Evolutionary conservation across 2,797 vertebrate genomes (phyloP).

Genomic region (Leptatherina wallacei): DNA sequence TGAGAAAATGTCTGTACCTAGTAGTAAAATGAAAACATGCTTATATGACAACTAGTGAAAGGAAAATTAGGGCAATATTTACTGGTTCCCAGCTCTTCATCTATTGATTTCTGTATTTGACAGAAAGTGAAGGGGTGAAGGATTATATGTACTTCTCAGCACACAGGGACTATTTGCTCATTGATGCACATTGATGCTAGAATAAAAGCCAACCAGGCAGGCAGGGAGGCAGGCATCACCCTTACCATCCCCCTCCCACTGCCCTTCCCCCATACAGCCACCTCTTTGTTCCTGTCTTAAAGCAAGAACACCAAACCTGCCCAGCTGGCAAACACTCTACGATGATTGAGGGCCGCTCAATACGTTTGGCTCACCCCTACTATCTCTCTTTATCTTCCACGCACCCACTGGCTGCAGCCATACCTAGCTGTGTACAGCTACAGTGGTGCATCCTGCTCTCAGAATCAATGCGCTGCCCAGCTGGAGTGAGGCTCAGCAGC

Average conservation of each 20-base stretch:
- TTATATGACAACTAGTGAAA: slow-evolving; percentile 38
- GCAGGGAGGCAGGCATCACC: slow-evolving; percentile 69
- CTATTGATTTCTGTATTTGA: slow-evolving; percentile 67
- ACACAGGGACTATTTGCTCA: slow-evolving; percentile 74
- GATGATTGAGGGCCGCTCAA: slow-evolving; percentile 63
- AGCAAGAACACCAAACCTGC: slow-evolving; percentile 69
- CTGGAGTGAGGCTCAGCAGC: slow-evolving; percentile 54
- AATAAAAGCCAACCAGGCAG: slow-evolving; percentile 76
- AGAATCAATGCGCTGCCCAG: slow-evolving; percentile 69
- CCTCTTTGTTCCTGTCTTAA: slow-evolving; percentile 78
- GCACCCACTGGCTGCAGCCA: slow-evolving; percentile 37
- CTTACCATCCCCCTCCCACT: slow-evolving; percentile 60
- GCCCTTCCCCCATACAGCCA: slow-evolving; percentile 71
- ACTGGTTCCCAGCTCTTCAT: slow-evolving; percentile 48
- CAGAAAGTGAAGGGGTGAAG: slow-evolving; percentile 63
- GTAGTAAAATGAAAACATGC: slow-evolving; percentile 59
- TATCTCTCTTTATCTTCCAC: slow-evolving; percentile 29
- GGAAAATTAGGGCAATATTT: slow-evolving; percentile 46
- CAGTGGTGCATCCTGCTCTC: slow-evolving; percentile 47
- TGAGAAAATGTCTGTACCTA: slow-evolving; percentile 59
- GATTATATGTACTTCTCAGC: slow-evolving; percentile 61
- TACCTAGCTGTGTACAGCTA: slow-evolving; percentile 38
- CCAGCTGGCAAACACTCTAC: slow-evolving; percentile 65
- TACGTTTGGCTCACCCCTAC: slow-evolving; percentile 33
- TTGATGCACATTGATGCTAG: slow-evolving; percentile 77